A percentile compares a stretch with the other conserved stretches of the same genome.
Evolutionary conservation across 1,140 invertebrate genomes (phyloP).

Genomic region (Zeugodacus cucurbitae): DNA sequence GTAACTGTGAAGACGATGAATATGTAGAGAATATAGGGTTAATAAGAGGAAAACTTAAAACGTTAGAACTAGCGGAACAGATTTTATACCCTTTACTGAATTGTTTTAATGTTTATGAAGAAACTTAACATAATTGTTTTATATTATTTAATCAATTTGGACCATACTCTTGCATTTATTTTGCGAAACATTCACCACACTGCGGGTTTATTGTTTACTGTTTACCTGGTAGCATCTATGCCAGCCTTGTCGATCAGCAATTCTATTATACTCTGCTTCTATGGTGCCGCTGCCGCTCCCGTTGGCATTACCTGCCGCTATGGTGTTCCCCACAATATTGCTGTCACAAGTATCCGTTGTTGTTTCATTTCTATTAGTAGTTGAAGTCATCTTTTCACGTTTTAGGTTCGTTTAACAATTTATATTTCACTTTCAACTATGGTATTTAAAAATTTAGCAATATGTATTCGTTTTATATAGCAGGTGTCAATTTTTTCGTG

Average conservation of each 20-base stretch:
- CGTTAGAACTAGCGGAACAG: not conserved
- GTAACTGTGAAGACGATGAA: not conserved
- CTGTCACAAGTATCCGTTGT: constrained; percentile 37
- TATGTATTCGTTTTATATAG: not conserved
- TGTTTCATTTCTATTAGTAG: constrained; percentile 44
- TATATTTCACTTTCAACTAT: not conserved
- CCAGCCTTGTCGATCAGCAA: constrained; percentile 73
- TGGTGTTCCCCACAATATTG: not conserved
- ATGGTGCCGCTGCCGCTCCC: constrained; percentile 68
- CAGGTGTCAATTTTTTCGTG: not conserved
- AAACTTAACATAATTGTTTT: no score
- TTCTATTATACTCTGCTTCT: constrained; percentile 76
- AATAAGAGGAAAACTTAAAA: not conserved
- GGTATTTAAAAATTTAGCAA: not conserved
- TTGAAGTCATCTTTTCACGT: constrained; percentile 14
- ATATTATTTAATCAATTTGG: no score
- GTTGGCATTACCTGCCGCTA: not conserved
- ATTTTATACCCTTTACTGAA: no score
- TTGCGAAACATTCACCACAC: not conserved
- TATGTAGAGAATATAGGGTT: not conserved
- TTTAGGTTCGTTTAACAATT: not conserved
- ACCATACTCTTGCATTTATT: no score
- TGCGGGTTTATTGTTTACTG: not conserved
- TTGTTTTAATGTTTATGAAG: no score
- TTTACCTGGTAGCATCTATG: constrained; percentile 74